These are phyloP conservation scores for Meghimatium bilineatum DNA, from an alignment of 2,888 invertebrate species.

Conservation along the genomic window DNA sequence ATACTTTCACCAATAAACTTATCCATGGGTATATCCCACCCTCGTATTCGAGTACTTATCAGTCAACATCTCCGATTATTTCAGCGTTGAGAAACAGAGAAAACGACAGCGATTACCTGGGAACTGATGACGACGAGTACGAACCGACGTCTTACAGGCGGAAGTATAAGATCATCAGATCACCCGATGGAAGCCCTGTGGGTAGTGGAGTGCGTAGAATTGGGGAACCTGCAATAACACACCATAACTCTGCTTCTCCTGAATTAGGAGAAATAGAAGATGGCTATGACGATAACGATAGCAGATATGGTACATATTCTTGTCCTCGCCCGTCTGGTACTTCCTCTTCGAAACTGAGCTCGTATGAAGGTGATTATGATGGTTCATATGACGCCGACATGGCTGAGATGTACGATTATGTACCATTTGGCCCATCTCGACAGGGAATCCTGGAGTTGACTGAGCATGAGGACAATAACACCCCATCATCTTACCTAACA, in stretches of 20 bases:
- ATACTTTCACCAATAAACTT: slow-evolving; percentile 25
- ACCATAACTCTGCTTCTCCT: slow-evolving; percentile 1
- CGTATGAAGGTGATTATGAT: slow-evolving; percentile 44
- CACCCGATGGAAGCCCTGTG: background rate
- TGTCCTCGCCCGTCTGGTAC: slow-evolving; percentile 38
- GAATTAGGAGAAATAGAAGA: slow-evolving; percentile 28
- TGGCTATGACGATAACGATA: slow-evolving; percentile 15
- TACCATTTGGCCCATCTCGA: slow-evolving; percentile 64
- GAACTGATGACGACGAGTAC: slow-evolving; percentile 37
- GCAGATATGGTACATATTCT: slow-evolving; percentile 36
- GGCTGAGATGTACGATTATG: slow-evolving; percentile 58
- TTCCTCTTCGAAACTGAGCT: slow-evolving; percentile 31
- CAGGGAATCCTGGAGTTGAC: slow-evolving; percentile 49
- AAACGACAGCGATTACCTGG: background rate
- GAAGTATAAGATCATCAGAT: slow-evolving; percentile 40
- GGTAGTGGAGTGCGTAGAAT: slow-evolving; percentile 6
- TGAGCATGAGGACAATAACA: slow-evolving; percentile 49
- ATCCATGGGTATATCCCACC: slow-evolving; percentile 1
- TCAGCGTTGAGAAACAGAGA: background rate
- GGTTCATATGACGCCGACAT: slow-evolving; percentile 50
- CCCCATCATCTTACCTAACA: slow-evolving; percentile 13
- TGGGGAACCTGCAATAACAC: background rate
- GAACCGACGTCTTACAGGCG: slow-evolving; percentile 36
- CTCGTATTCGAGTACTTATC: background rate
- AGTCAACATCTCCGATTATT: slow-evolving; percentile 22